These are phyloP conservation scores for Oeneis ivallda DNA, from an alignment of 2,888 invertebrate genomes.

Conservation along the genomic window DNA sequence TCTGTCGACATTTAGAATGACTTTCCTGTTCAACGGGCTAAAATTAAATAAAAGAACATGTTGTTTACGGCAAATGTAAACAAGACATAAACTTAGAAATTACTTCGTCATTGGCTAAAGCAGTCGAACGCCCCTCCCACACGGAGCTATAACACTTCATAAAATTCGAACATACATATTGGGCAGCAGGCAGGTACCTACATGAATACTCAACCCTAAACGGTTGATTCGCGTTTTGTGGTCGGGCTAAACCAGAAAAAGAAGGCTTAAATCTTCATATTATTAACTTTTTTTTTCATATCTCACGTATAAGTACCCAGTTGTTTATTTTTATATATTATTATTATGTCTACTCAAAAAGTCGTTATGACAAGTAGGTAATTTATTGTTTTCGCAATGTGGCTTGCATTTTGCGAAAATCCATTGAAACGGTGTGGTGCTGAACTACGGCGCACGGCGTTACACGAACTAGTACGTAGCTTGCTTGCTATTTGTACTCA, in stretches of 20 bases:
- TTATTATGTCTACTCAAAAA: no score
- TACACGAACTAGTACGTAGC: no score
- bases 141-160: neutral
- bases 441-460: no score
- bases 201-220: neutral
- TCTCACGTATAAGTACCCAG: no score
- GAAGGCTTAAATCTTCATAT: neutral
- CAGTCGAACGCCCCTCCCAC: conserved; percentile 7
- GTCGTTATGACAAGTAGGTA: no score
- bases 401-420: no score
- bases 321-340: no score
- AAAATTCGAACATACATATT: neutral
- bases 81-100: conserved; percentile 1
- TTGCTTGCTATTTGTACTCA: no score
- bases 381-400: no score
- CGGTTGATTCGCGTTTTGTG: neutral
- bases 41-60: conserved; percentile 1
- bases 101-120: neutral
- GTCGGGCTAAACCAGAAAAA: conserved; percentile 6
- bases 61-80: conserved; percentile 4
- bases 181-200: neutral
- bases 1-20: neutral
- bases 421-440: no score
- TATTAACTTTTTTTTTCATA: no score
- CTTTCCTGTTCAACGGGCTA: conserved; percentile 5